Conservation (phyloP, 2,113 vertebrate species). For the Colistium nudipinnis region DNA sequence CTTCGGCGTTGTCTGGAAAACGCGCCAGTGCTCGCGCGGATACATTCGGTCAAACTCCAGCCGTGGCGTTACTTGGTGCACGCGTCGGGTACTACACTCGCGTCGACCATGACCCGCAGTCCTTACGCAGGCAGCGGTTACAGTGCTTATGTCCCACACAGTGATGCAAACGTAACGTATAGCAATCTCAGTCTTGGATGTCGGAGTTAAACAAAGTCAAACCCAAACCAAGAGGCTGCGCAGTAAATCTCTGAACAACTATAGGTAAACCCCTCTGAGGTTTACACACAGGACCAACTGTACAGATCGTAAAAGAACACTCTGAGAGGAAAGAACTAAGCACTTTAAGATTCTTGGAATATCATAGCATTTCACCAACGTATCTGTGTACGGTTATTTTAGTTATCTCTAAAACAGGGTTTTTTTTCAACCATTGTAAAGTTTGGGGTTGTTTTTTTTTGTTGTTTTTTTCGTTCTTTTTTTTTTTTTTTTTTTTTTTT, state of each 20-base stretch:
- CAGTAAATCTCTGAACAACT: conserved; percentile 65
- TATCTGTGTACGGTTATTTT: conserved; percentile 70
- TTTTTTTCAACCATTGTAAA: conserved; percentile 37
- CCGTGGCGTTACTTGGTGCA: conserved; percentile 51
- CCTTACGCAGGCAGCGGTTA: conserved; percentile 45
- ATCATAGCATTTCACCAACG: conserved; percentile 55
- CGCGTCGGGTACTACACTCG: conserved; percentile 42
- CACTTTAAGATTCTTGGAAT: conserved; percentile 54
- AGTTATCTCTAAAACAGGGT: conserved; percentile 48
- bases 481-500: conserved; percentile 21
- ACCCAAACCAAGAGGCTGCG: conserved; percentile 49
- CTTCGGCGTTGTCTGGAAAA: conserved; percentile 51
- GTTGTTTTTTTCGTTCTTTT: conserved; percentile 25
- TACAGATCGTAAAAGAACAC: conserved; percentile 77
- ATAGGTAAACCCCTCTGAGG: conserved; percentile 43
- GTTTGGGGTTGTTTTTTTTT: conserved; percentile 27
- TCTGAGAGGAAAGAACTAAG: conserved; percentile 65
- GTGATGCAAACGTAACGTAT: conserved; percentile 57
- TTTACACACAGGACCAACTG: conserved; percentile 67
- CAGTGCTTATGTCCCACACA: conserved; percentile 64
- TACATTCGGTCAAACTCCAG: conserved; percentile 76
- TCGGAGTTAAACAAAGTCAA: conserved; percentile 59
- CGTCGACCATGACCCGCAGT: conserved; percentile 51
- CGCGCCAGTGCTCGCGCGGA: conserved; percentile 38
- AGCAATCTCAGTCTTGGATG: conserved; percentile 55